Percentiles rank a stretch among this genome's conserved stretches.
Evolutionary conservation across 2,113 vertebrate genomes (phyloP).

Genomic region (Lepus timidus): DNA sequence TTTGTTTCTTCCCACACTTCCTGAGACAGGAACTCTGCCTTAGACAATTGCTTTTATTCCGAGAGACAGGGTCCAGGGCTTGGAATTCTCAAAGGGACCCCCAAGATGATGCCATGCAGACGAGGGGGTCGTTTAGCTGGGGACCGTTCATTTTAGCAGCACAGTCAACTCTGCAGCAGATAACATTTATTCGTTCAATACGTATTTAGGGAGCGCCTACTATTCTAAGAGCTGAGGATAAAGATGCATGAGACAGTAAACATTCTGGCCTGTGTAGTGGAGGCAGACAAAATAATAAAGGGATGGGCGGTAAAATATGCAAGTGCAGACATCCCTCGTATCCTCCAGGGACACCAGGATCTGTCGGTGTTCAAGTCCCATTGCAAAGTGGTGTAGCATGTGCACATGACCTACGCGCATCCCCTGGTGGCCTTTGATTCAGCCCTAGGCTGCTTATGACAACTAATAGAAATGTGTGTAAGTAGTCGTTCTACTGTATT

Average conservation of each 20-base stretch:
- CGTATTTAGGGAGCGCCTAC: neutral
- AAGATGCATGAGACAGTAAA: neutral
- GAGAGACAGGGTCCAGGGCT: neutral
- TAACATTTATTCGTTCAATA: neutral
- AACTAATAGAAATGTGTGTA: no score
- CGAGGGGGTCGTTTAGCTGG: neutral
- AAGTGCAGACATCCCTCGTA: neutral
- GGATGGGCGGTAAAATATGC: neutral
- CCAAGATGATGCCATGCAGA: neutral
- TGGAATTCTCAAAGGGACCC: neutral
- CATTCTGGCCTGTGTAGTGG: neutral
- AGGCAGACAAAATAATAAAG: neutral
- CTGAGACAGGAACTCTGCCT: neutral
- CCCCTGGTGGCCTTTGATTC: neutral
- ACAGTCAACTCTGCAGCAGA: no score
- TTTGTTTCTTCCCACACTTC: neutral
- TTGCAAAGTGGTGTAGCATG: no score
- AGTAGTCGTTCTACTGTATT: no score
- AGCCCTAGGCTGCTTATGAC: no score
- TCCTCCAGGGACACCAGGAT: no score
- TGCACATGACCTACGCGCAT: neutral
- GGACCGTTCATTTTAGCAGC: neutral
- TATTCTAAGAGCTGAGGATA: neutral
- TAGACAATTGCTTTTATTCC: neutral
- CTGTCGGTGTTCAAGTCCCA: neutral